Evolutionary conservation across 2,113 vertebrate genomes (phyloP).

Genomic region (Pelvicachromis taeniatus): DNA sequence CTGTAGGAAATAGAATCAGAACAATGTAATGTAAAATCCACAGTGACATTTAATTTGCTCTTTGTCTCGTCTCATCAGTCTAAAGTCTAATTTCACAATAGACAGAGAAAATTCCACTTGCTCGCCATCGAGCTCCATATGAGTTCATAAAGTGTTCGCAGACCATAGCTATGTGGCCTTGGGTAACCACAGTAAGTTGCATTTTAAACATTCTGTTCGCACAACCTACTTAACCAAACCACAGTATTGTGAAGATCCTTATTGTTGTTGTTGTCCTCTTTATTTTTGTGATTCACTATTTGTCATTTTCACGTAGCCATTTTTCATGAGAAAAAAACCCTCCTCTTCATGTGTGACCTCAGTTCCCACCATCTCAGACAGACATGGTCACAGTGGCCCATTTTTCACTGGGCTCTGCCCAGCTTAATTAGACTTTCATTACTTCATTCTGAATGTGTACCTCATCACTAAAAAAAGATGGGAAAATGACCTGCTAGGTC

Average conservation of each 20-base stretch:
- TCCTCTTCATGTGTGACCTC: constrained; percentile 1
- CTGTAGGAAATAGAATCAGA: background rate
- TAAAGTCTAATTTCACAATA: background rate
- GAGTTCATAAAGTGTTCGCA: background rate
- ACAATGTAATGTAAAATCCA: background rate
- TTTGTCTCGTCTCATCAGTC: background rate
- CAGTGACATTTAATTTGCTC: background rate
- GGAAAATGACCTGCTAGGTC: background rate
- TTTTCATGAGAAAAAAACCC: constrained; percentile 23
- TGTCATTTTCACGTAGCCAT: constrained; percentile 13
- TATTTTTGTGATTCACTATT: background rate
- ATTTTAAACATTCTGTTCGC: constrained; percentile 11
- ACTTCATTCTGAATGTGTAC: background rate
- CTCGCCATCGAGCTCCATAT: background rate
- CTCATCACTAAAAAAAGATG: background rate
- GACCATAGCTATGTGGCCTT: background rate
- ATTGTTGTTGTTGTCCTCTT: background rate
- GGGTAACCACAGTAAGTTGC: constrained; percentile 18
- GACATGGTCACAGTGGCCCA: constrained; percentile 26
- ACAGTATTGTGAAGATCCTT: constrained; percentile 1
- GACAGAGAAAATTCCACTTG: background rate
- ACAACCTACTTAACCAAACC: constrained; percentile 30
- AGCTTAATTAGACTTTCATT: constrained; percentile 24
- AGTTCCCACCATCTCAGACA: constrained; percentile 37
- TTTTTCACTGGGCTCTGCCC: constrained; percentile 21